Evolutionary conservation across 2,113 vertebrate species (phyloP), one percentile per base, ranked within the genome.

Genomic region (Bostrychus sinensis): DNA sequence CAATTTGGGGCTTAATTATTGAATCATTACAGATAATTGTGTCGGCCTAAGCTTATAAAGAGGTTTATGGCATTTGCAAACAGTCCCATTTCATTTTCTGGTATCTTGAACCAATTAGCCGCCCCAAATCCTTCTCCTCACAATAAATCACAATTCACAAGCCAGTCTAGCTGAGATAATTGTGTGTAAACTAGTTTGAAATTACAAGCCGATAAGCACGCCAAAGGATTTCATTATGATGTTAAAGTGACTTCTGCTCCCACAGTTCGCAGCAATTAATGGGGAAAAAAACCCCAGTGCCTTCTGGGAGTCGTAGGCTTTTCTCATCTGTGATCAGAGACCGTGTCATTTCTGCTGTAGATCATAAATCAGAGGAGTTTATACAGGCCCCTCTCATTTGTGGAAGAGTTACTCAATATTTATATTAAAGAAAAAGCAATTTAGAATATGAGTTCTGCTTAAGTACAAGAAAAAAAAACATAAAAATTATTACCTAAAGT

Each of bases 301-400:
- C 77, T 68, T 77, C 74, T 72, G 76, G 72, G 57, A 60, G 57
- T 68, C 58, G 67, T 79, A 50, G 57, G 75, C 56, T 43, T 70
- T 72, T 72, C 56, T 25, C 67, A 75, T 73, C 62, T 72, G 56
- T 51, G 70, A 84, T 87, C 85, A 84, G 66, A 85, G 66, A 28
- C 37, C 12, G 25, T 78, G 66, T 72, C 53, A 6, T 70, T 82
- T 84, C 81, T 75, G 72, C 82, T 84, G 70, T 69, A 81, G 81
- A 85, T 70, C 75, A 69, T 61, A 84, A 86, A 86, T 84, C 69
- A 78, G 77, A 76, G 68, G 74, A 79, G 82, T 86, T 85, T 56
- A 72, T 68, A 86, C 80, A 82, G 30, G 8, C 83, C 85, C 66
- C 82, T 78, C 76, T 77, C 34, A 28, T 75, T 84, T 82, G 80